Conservation (phyloP, 2,113 vertebrate species). For the Proterorhinus semilunaris region DNA sequence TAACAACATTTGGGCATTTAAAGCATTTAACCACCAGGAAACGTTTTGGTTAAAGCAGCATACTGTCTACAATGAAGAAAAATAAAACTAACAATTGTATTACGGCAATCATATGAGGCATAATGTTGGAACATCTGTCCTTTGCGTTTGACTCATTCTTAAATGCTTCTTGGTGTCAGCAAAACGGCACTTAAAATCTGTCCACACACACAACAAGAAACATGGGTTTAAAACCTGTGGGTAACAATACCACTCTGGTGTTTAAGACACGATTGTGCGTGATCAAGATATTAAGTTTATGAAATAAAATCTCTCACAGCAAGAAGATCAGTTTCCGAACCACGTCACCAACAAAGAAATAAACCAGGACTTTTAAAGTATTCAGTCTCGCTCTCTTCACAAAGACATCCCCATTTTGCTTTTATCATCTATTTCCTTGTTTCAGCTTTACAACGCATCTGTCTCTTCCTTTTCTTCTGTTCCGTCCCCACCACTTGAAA, state of each 20-base stretch:
- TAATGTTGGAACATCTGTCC: too few relatives aligned
- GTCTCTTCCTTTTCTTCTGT: slow-evolving; percentile 22
- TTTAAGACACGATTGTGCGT: background rate
- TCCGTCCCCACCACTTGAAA: background rate
- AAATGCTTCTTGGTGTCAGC: too few relatives aligned
- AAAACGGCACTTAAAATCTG: too few relatives aligned
- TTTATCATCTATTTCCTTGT: slow-evolving; percentile 1
- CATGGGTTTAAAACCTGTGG: background rate
- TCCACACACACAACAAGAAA: too few relatives aligned
- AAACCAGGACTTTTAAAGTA: background rate
- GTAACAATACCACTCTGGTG: background rate
- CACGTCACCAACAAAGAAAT: background rate
- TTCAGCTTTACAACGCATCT: slow-evolving; percentile 11
- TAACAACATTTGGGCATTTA: too few relatives aligned
- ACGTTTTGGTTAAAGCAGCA: too few relatives aligned
- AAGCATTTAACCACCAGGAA: too few relatives aligned
- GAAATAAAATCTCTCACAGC: background rate
- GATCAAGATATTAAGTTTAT: background rate
- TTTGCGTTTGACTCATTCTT: too few relatives aligned
- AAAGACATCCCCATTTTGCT: slow-evolving; percentile 3
- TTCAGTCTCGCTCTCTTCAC: background rate
- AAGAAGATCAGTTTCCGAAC: background rate
- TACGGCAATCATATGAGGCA: too few relatives aligned
- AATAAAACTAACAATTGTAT: too few relatives aligned
- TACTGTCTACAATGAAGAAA: too few relatives aligned